phyloP scores from a whole-genome alignment of 2,113 vertebrate species.

The Gyps fulvus region DNA sequence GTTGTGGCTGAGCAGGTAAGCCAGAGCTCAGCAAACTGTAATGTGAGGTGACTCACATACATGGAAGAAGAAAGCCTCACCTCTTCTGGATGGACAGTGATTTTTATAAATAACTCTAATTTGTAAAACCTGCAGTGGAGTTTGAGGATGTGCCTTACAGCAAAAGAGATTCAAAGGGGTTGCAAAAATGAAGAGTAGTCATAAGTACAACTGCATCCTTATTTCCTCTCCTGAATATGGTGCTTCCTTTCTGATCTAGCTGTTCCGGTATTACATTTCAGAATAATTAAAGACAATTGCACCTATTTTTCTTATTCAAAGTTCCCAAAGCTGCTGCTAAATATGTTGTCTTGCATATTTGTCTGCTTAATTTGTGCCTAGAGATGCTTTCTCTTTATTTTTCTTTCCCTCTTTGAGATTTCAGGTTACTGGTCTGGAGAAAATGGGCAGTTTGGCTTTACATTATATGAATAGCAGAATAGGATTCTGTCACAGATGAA shows the following conservation, averaged over 20 bases:
- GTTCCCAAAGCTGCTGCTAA: background rate
- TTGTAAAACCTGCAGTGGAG: background rate
- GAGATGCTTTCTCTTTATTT: constrained; percentile 12
- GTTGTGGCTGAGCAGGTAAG: background rate
- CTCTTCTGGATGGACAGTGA: background rate
- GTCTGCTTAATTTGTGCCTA: constrained; percentile 1
- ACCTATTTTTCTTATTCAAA: background rate
- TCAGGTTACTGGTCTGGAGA: constrained; percentile 42
- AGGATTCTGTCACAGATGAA: constrained; percentile 48
- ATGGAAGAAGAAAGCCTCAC: background rate
- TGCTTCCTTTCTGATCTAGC: background rate
- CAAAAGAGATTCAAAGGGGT: background rate
- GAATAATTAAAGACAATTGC: constrained; percentile 16
- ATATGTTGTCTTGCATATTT: constrained; percentile 14
- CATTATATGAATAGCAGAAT: constrained; percentile 32
- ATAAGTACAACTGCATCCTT: background rate
- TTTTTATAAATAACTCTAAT: background rate
- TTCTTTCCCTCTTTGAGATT: constrained; percentile 20
- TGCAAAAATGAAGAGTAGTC: background rate
- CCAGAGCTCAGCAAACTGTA: background rate
- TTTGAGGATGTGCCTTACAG: background rate
- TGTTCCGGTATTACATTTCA: background rate
- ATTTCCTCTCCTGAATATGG: background rate
- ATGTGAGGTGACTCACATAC: background rate
- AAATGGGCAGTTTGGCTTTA: constrained; percentile 52